phyloP scores from a whole-genome alignment of 2,888 invertebrate genomes.

The Orthosia gothica region DNA sequence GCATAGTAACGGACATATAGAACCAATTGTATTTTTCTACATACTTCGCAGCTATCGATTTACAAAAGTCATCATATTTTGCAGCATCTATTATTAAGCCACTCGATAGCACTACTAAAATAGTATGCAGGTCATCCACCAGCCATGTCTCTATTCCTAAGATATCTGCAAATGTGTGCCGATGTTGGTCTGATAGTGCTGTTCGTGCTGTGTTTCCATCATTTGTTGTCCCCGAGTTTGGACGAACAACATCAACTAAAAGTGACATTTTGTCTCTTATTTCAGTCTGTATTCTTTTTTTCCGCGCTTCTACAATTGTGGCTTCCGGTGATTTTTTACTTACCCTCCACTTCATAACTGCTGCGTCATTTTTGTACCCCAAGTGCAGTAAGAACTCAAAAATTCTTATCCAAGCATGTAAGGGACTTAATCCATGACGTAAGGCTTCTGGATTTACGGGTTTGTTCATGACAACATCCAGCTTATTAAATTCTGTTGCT shows the following conservation, averaged over 20 bases:
- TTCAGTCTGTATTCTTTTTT: background rate
- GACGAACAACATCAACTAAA: background rate
- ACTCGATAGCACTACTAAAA: conserved; percentile 1
- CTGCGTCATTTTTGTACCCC: background rate
- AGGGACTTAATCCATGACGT: conserved; percentile 1
- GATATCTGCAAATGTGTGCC: background rate
- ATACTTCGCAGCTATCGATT: background rate
- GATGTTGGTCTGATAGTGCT: background rate
- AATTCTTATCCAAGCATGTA: background rate
- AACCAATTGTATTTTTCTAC: background rate
- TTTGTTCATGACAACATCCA: background rate
- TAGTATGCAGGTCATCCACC: conserved; percentile 2
- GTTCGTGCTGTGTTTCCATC: background rate
- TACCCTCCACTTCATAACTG: background rate
- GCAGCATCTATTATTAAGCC: background rate
- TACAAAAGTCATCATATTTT: background rate
- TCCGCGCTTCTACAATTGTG: background rate
- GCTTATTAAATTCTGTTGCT: background rate
- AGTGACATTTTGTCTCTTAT: conserved; percentile 1
- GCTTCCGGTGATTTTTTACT: background rate
- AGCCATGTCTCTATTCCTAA: background rate
- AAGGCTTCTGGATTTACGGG: conserved; percentile 1
- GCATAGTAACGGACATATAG: background rate
- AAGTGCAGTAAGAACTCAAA: background rate
- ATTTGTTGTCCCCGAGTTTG: background rate